Base-by-base conservation (phyloP, 2,888 invertebrate genomes). In the Minunthozetes semirufus region DNA sequence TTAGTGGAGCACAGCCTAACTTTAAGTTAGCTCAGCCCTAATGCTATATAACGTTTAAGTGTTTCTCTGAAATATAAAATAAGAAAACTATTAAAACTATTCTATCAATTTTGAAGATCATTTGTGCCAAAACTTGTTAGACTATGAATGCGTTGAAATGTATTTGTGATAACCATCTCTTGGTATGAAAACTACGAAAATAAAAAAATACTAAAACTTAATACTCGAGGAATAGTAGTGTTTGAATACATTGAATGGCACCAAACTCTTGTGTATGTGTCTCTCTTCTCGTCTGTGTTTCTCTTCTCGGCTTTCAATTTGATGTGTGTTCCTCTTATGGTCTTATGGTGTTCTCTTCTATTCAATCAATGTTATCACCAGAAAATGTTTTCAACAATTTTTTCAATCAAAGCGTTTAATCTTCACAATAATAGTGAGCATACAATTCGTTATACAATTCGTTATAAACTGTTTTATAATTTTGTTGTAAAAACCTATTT, bases 51-150 rank as follows among this genome's bases (percentile, higher is more conserved):
- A 25, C 56, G 22, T 25, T 56, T 8, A 59, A 59, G 11, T 27
- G 27, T 59, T 59, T 59, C 4, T 3, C 4, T 13, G 27, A 29
- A 59, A 59, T 25, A 59, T 29, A 59, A 59, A 59, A 59, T 59
- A 29, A 27, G 27, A 59, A 56, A 56, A 25, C 56, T 19, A 15
- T 22, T 59, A 17, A 59, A 59, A 59, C 27, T 59, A 4, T 59
- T 59, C 27, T 59, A 59, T 59, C 59, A 59, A 29, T 42, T 42
- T 38, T 66, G 33, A 15, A 22, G 42, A 66, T 66, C 38, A 66
- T 38, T 66, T 66, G 38, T 66, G 66, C 66, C 66, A 66, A 66
- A 66, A 66, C 66, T 38, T 66, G 66, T 66, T 66, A 66, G 27
- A 15, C 38, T 66, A 22, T 66, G 22, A 66, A 59, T 59, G 59